Conservation (phyloP, 1,140 invertebrate species). For the Chelonus insularis region DNA sequence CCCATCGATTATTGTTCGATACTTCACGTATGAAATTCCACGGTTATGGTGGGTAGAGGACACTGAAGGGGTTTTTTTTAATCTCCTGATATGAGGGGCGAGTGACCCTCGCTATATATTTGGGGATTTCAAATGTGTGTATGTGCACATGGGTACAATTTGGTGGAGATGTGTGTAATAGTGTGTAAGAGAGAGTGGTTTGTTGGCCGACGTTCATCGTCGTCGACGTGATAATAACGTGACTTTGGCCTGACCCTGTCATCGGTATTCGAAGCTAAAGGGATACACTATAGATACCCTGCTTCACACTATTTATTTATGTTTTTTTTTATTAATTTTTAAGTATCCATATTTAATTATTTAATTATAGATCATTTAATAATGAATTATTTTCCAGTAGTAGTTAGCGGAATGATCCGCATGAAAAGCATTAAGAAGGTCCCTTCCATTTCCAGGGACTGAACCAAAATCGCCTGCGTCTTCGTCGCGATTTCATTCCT, state of each 20-base stretch:
- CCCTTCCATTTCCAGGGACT: conserved; percentile 17
- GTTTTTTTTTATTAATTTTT: conserved; percentile 14
- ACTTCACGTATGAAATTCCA: too few species aligned
- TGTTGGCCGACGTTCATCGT: conserved; percentile 20
- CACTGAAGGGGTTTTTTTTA: too few species aligned
- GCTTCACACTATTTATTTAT: neutral
- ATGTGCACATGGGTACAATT: neutral
- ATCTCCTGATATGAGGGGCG: too few species aligned
- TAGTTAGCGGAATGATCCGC: too few species aligned
- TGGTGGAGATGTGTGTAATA: too few species aligned
- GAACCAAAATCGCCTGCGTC: conserved; percentile 7
- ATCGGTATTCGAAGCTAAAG: conserved; percentile 25
- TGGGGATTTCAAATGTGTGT: neutral
- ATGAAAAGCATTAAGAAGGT: too few species aligned
- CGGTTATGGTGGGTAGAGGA: too few species aligned
- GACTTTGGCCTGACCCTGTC: conserved; percentile 29
- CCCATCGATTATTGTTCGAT: too few species aligned
- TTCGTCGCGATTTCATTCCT: neutral
- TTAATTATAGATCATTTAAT: too few species aligned
- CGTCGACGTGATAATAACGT: conserved; percentile 17
- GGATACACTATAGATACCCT: conserved; percentile 1
- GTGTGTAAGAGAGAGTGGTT: neutral
- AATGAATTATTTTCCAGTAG: too few species aligned
- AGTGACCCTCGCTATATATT: too few species aligned
- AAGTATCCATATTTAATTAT: too few species aligned